Evolutionary conservation across 1,140 invertebrate species (phyloP), one percentile per base, ranked within the genome.

Genomic region (Heliconius eleuchia): DNA sequence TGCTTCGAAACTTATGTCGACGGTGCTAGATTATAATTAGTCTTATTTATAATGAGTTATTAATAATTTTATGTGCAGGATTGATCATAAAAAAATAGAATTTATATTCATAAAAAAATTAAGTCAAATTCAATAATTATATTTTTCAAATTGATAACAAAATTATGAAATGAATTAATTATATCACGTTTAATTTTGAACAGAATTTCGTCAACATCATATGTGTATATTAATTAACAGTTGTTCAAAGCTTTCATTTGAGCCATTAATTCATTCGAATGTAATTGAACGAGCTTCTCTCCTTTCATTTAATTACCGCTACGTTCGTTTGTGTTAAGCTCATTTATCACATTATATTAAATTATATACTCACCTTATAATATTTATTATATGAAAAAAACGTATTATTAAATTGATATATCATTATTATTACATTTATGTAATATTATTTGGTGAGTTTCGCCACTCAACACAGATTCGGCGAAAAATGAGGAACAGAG

Each of bases 271-370:
- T 77, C 76, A 79, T 77, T 80, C 71, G 46, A 55, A 77, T 75
- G 66, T 83, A 80, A 84, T 84, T 80, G 77, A 81, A 80, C 82
- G 81, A 79, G 75, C 16, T 80, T 71, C 76, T 74, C 74, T 82
- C 78, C 76, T 82, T 86, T 79, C 80, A 83, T 80, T 84, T 80
- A 84, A 86, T 85, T 85, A 85, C 55, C 34, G 74, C 75, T 73
- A 73, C 80, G 81, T 81, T 82, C 73, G 73, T 72, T 76, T 27
- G 27, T 30, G 60, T 66, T 66, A 30, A 27, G 60, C 13, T 30
- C 11, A 66, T 66, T n/a, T 23, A 57, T 57, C n/a, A 30, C n/a
- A 66, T 66, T 3, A 66, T 66, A 30, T 30, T 27, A 66, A 66
- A 66, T 66, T 27, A 4, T 66, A 5, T 16, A 66, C 8, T 23